Evolutionary conservation across 2,888 invertebrate genomes (phyloP), one percentile per base, ranked within the genome.

Genomic region (Sinohyriopsis cumingii): DNA sequence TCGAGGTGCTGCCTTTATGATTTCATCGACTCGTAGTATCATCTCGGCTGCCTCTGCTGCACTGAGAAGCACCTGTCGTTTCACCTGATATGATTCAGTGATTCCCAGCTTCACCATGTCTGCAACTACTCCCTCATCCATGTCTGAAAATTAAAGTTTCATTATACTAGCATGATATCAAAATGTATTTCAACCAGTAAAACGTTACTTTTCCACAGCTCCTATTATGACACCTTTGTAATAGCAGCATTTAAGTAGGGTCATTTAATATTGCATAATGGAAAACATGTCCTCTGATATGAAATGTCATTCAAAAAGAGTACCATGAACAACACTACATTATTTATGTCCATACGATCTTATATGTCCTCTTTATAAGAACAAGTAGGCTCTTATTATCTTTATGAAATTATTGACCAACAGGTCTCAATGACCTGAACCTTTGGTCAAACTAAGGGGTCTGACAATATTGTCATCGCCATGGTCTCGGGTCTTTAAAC

Each of bases 11-110:
- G 97, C 93, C 90, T 94, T 95, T 75, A 99, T 94, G 81, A 99
- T 99, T 91, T 97, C 94, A 91, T 99, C 99, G 1, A 99, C 99
- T 68, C 99, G 94, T 25, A 99, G 92, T 84, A 99, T 99, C 96
- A 99, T 97, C 91, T 99, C 99, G 0, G 99, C 98, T 0, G 99
- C 99, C 91, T 99, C 99, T 0, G 96, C 91, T 0, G 98, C 99
- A 12, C 98, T 97, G 73, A 97, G 88, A 68, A 99, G 91, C 64
- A 99, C 97, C 91, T 99, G 98, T 55, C 96, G 93, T 91, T 99
- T 99, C 12, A 99, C 99, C 54, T 95, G 96, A 91, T 94, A 98
- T 0, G 99, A 98, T 91, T 99, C 99, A 0, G 97, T 97, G 82
- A 99, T 94, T 62, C 98, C 99, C 74, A 98, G 91, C 63, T 93